Evolutionary conservation across 2,888 invertebrate species (phyloP).

Genomic region (Hermodice carunculata): DNA sequence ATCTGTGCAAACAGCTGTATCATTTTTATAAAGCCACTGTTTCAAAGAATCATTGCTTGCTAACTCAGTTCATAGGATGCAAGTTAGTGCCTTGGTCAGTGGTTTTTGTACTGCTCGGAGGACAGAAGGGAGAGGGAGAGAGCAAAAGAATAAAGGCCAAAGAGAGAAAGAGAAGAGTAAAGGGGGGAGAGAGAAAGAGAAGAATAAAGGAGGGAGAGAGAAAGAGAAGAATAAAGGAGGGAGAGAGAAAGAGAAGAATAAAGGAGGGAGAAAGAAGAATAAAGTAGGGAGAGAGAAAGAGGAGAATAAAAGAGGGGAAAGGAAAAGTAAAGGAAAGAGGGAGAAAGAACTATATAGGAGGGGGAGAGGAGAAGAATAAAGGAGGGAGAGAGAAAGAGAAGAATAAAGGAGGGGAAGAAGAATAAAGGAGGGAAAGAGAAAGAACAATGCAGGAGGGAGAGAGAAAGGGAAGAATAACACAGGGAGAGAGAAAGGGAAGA

Average conservation of each 20-base stretch:
- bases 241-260: neutral
- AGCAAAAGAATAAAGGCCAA: no score
- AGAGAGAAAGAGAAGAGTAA: no score
- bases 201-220: no score
- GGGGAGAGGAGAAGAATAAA: neutral
- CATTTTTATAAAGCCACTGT: no score
- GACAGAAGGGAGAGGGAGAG: no score
- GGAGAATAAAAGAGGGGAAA: neutral
- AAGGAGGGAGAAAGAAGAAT: neutral
- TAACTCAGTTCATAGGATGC: no score
- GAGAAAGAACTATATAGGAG: neutral
- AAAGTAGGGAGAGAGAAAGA: neutral
- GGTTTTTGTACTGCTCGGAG: no score
- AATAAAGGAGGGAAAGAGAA: neutral
- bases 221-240: no score
- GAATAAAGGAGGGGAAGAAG: neutral
- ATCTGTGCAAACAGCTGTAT: no score
- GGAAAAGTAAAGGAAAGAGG: neutral
- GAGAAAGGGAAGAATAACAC: neutral
- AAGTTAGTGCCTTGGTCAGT: no score
- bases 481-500: neutral
- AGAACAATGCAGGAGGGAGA: neutral
- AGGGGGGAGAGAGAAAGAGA: no score
- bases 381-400: neutral
- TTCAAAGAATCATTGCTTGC: no score